Evolutionary conservation across 1,140 invertebrate species (phyloP).

Genomic region (Dendrolimus kikuchii): DNA sequence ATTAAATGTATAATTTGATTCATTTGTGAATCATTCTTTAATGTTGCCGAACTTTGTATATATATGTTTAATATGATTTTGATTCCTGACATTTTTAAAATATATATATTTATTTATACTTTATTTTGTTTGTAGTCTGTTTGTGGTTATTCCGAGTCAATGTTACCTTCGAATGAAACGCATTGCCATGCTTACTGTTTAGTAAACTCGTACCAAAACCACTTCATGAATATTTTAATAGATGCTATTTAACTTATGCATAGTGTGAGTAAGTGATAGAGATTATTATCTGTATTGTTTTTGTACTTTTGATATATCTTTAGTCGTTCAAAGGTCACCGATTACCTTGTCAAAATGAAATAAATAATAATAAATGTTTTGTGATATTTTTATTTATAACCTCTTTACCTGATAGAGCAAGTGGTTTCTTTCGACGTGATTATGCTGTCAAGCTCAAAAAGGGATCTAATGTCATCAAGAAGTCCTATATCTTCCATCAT

Average conservation of each 20-base stretch:
- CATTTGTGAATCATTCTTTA: too few species aligned
- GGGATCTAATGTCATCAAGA: too few species aligned
- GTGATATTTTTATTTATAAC: conserved; percentile 21
- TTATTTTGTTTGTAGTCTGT: too few species aligned
- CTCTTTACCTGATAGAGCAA: conserved; percentile 7
- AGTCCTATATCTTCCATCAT: too few species aligned
- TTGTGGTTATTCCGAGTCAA: conserved; percentile 12
- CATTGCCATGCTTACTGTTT: conserved; percentile 27
- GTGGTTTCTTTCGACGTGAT: conserved; percentile 48
- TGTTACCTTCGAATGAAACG: conserved; percentile 35
- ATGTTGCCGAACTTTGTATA: too few species aligned
- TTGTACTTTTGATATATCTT: conserved; percentile 67
- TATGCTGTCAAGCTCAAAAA: conserved; percentile 22
- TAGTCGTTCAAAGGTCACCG: conserved; percentile 66
- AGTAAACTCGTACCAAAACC: conserved; percentile 51
- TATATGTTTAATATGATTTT: too few species aligned
- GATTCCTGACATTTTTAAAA: too few species aligned
- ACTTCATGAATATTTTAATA: conserved; percentile 35
- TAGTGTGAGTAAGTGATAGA: conserved; percentile 55
- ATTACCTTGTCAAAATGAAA: conserved; percentile 68
- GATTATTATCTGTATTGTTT: conserved; percentile 57
- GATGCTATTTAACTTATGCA: conserved; percentile 63
- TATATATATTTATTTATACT: too few species aligned
- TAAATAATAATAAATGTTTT: conserved; percentile 58
- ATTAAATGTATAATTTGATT: too few species aligned